phyloP scores from a whole-genome alignment of 2,888 invertebrate genomes.

The Adineta ricciae region DNA sequence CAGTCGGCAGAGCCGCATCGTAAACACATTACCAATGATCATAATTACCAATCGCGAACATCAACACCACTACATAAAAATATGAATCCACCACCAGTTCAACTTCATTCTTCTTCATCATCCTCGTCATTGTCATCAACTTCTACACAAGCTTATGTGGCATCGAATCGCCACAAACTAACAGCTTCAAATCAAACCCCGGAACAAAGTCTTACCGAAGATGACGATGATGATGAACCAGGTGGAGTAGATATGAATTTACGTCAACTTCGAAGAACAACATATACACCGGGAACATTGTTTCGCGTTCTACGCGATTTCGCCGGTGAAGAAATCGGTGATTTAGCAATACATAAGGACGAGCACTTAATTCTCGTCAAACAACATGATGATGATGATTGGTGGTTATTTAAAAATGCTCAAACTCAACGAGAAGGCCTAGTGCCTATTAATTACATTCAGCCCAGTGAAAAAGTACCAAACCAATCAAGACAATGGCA shows the following conservation, averaged over 20 bases:
- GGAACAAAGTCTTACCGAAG: neutral
- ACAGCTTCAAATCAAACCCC: neutral
- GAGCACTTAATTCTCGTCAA: neutral
- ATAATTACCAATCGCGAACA: neutral
- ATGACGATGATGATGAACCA: neutral
- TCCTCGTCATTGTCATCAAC: neutral
- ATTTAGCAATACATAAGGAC: neutral
- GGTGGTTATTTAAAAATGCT: slow-evolving; percentile 7
- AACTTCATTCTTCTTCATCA: neutral
- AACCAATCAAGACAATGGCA: neutral
- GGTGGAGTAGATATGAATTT: neutral
- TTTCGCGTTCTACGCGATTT: neutral
- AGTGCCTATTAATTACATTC: neutral
- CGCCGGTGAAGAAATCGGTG: neutral
- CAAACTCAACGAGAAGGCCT: neutral
- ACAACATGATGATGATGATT: neutral
- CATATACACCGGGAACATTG: neutral
- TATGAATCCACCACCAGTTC: neutral
- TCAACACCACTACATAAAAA: neutral
- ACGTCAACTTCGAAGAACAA: neutral
- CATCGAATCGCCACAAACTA: neutral
- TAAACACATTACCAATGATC: neutral
- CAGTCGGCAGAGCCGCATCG: too few relatives aligned
- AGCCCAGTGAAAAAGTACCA: neutral
- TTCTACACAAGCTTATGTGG: neutral